Evolutionary conservation across 2,797 vertebrate genomes (phyloP).

Genomic region (Phrynocephalus forsythii): DNA sequence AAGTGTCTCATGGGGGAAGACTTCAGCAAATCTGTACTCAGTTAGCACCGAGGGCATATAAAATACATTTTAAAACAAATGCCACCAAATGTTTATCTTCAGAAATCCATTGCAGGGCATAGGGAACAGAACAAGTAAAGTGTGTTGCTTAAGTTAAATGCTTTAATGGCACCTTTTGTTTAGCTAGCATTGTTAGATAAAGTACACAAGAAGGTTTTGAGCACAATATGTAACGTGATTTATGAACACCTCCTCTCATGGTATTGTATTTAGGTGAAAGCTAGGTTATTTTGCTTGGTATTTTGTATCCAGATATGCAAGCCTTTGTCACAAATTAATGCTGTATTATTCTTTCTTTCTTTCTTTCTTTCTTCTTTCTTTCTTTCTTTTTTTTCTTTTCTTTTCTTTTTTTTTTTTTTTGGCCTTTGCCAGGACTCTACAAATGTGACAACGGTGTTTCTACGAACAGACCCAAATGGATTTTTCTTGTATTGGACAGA

Average conservation of each 20-base stretch:
- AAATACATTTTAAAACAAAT: background rate
- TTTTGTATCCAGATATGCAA: background rate
- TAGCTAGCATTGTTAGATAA: background rate
- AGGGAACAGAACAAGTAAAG: background rate
- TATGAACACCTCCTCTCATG: background rate
- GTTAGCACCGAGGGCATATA: background rate
- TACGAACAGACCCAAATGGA: slow-evolving; percentile 84
- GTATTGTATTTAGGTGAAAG: background rate
- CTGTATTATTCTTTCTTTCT: background rate
- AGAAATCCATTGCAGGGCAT: background rate
- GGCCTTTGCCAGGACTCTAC: slow-evolving; percentile 78
- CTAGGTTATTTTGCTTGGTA: background rate
- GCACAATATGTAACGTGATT: background rate
- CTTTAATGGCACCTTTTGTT: background rate
- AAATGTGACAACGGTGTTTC: slow-evolving; percentile 81
- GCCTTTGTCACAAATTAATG: slow-evolving; percentile 29
- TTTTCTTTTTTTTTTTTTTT: slow-evolving; percentile 28
- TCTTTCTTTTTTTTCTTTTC: slow-evolving; percentile 46
- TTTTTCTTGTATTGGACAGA: slow-evolving; percentile 88
- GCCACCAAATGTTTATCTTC: slow-evolving; percentile 11
- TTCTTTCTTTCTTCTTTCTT: background rate
- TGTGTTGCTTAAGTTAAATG: background rate
- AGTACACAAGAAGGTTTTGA: background rate
- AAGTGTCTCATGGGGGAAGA: background rate
- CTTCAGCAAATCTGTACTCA: background rate